Base-by-base conservation (phyloP, 1,140 invertebrate genomes). In the Trachymyrmex cornetzi region DNA sequence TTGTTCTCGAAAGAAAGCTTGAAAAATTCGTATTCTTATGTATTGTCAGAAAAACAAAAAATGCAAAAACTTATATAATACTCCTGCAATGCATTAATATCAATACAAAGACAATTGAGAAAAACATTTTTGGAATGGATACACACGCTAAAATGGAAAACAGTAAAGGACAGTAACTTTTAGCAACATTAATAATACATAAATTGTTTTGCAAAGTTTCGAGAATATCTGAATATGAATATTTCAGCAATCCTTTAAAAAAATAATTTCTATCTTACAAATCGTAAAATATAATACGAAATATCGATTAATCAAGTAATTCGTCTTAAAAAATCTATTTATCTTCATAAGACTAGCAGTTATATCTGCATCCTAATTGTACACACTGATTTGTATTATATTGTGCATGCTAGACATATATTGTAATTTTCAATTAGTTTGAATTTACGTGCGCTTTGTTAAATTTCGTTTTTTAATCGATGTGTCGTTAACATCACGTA, bases 391-490 rank as follows among this genome's bases (percentile, higher is more conserved):
- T 74, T 22, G 19, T 66, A 50, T 4, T 69, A 24, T 66, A 38
- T 30, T 74, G 71, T 90, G 74, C 74, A 88, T 88, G 85, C 87
- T 84, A 50, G 27, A 90, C 7, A 77, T 86, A 67, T 87, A 67
- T 82, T 44, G 44, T 85, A 63, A 72, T 64, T 64, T 64, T 77
- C 57, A 77, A 74, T 72, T 66, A 34, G n/a, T 81, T 81, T 55
- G 22, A 16, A 81, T 19, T 69, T 59, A 59, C 27, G 7, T 61
- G n/a, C 12, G 77, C 69, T 74, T 74, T 61, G 2, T 61, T 84
- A 59, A 2, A 71, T 75, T 57, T 57, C 4, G 9, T 71, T 48
- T 55, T 55, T 71, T 57, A 81, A 71, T 71, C n/a, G 12, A 84
- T 74, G 50, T 82, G n/a, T 57, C 44, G 19, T 69, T 57, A 22